A percentile compares a stretch with the other conserved stretches of the same genome.
These are phyloP conservation scores for Folsomia manolachei DNA, from an alignment of 2,888 invertebrate species.

Conservation along the genomic window DNA sequence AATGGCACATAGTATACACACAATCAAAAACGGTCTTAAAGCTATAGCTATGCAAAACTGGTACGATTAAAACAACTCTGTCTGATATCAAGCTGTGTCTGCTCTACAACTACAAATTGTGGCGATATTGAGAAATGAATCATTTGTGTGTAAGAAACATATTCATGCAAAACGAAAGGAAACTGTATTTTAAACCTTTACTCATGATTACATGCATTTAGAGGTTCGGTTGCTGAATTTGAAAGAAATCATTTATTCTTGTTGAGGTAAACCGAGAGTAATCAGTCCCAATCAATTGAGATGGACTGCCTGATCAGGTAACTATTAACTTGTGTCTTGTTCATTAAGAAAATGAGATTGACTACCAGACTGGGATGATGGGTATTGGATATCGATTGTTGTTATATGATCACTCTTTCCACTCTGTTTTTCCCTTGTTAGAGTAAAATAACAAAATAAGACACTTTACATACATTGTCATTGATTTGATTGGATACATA, in stretches of 20 bases:
- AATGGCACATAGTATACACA: too few relatives aligned
- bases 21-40: too few relatives aligned
- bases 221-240: background rate
- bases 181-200: background rate
- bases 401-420: background rate
- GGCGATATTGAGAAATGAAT: background rate
- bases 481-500: background rate
- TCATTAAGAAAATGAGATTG: slow-evolving; percentile 13
- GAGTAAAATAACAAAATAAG: background rate
- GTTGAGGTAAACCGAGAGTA: background rate
- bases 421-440: background rate
- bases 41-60: too few relatives aligned
- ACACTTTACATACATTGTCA: background rate
- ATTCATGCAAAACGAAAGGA: background rate
- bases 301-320: background rate
- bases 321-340: slow-evolving; percentile 13
- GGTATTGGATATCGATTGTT: background rate
- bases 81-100: too few relatives aligned
- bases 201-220: background rate
- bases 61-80: too few relatives aligned
- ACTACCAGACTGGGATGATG: background rate
- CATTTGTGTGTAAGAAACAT: background rate
- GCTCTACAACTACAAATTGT: background rate
- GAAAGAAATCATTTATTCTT: too few relatives aligned
- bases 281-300: background rate